Percentiles rank a stretch among this genome's conserved stretches.
phyloP scores from a whole-genome alignment of 1,140 invertebrate genomes.

The Zeugodacus cucurbitae region DNA sequence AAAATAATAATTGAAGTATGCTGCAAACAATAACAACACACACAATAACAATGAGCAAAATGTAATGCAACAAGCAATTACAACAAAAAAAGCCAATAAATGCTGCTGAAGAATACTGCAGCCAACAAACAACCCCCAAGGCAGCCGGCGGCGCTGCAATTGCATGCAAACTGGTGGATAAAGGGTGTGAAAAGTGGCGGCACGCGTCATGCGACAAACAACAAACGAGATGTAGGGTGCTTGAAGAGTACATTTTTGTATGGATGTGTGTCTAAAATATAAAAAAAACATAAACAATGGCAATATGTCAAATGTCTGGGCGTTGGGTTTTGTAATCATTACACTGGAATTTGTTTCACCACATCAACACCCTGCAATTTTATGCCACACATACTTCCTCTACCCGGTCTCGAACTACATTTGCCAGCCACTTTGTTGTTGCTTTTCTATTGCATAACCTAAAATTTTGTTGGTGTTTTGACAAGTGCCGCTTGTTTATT shows the following conservation, averaged over 20 bases:
- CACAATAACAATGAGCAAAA: not conserved
- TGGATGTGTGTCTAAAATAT: not conserved
- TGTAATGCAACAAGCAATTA: slow-evolving; percentile 4
- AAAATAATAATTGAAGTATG: slow-evolving; percentile 37
- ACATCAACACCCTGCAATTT: too few species aligned
- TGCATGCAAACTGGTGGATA: slow-evolving; percentile 7
- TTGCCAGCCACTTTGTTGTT: not conserved
- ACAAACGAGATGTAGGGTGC: not conserved
- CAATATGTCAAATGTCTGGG: slow-evolving; percentile 64
- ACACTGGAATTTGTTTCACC: not conserved
- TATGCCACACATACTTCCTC: too few species aligned
- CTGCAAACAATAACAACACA: not conserved
- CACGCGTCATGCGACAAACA: slow-evolving; percentile 50
- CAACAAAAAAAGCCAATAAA: not conserved
- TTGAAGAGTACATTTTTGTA: not conserved
- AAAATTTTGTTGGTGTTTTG: slow-evolving; percentile 54
- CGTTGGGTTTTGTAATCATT: not conserved
- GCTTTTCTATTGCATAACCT: not conserved
- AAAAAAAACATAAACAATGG: slow-evolving; percentile 44
- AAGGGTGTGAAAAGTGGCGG: slow-evolving; percentile 65
- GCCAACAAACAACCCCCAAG: not conserved
- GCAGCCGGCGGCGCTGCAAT: not conserved
- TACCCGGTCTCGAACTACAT: not conserved
- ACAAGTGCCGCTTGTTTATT: slow-evolving; percentile 57
- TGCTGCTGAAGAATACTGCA: not conserved